A percentile compares a stretch with the other conserved stretches of the same genome.
phyloP scores from a whole-genome alignment of 2,797 vertebrate species.

The Ficedula albicollis region DNA sequence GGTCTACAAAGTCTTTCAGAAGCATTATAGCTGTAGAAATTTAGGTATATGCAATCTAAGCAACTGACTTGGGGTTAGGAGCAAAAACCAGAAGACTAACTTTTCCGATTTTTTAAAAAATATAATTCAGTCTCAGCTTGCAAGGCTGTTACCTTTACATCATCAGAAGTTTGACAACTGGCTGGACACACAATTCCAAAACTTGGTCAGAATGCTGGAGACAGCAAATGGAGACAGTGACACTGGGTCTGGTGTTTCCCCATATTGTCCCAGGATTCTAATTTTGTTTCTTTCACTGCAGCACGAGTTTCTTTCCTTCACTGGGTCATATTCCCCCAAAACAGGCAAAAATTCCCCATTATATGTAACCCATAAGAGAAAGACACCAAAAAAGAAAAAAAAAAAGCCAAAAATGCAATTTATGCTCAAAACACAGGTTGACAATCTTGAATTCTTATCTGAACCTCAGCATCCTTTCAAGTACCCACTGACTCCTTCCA shows the following conservation, averaged over 20 bases:
- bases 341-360: neutral
- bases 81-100: neutral
- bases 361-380: neutral
- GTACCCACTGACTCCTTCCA: neutral
- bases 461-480: neutral
- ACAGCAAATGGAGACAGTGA: neutral
- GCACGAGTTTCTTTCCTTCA: neutral
- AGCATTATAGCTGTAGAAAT: neutral
- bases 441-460: neutral
- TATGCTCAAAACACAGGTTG: neutral
- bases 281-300: neutral
- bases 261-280: neutral
- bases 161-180: neutral
- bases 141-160: neutral
- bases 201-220: neutral
- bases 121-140: neutral
- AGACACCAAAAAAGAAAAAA: neutral
- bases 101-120: neutral
- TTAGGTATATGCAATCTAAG: neutral
- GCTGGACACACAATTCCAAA: neutral
- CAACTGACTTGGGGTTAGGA: neutral
- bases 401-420: neutral
- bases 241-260: neutral
- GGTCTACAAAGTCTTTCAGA: neutral
- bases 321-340: neutral